These are phyloP conservation scores for Meghimatium bilineatum DNA, from an alignment of 2,888 invertebrate species.

Conservation along the genomic window DNA sequence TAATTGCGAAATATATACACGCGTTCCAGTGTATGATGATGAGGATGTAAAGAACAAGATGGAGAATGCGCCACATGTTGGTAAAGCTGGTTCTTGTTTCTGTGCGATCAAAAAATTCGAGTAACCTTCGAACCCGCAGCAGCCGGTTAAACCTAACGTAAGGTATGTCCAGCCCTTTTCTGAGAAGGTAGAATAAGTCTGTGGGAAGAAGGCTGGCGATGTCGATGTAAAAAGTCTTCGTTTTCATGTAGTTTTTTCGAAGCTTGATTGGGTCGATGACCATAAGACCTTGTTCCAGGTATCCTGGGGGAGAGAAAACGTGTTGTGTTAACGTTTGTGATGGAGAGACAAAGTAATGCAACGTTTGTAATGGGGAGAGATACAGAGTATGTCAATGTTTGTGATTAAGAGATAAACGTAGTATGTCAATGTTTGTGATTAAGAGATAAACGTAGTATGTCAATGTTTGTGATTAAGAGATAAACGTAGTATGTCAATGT, in stretches of 20 bases:
- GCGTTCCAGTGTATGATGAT: constrained; percentile 78
- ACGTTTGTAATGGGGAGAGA: not conserved
- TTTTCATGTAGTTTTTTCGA: constrained; percentile 72
- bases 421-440: no score
- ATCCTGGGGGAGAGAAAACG: constrained; percentile 64
- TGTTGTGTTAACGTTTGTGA: not conserved
- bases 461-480: no score
- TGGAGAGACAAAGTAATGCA: not conserved
- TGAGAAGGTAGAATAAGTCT: constrained; percentile 74
- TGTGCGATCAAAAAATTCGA: constrained; percentile 95
- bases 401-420: not conserved
- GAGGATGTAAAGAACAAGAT: constrained; percentile 75
- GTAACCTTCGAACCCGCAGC: constrained; percentile 85
- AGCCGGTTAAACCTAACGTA: constrained; percentile 92
- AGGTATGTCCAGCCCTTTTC: constrained; percentile 61
- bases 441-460: not conserved
- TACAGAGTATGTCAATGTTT: not conserved
- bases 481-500: no score
- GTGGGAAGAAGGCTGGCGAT: constrained; percentile 77
- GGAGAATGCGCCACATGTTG: constrained; percentile 80
- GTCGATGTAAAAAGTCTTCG: constrained; percentile 75
- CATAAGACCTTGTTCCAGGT: constrained; percentile 78
- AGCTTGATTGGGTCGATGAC: constrained; percentile 74
- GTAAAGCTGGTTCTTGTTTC: constrained; percentile 96
- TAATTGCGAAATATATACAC: constrained; percentile 77